phyloP scores from a whole-genome alignment of 2,113 vertebrate genomes.

The Perccottus glenii region DNA sequence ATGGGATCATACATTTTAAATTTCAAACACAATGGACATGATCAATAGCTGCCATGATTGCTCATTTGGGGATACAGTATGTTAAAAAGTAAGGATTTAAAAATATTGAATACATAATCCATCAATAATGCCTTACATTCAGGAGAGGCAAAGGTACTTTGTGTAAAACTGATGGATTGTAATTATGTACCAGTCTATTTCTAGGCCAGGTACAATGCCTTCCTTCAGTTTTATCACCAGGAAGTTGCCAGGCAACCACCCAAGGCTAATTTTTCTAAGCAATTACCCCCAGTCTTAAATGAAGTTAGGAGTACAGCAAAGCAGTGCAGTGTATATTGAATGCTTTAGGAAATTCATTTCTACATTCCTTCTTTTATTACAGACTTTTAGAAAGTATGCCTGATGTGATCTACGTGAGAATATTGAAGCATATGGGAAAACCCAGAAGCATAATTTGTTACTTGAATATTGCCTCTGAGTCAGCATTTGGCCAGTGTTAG shows the following conservation, averaged over 20 bases:
- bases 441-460: background rate
- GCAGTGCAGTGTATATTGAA: background rate
- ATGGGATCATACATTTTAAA: no score
- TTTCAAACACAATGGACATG: no score
- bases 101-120: background rate
- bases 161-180: background rate
- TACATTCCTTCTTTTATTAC: conserved; percentile 2
- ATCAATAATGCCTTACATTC: no score
- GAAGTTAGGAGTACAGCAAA: background rate
- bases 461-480: conserved; percentile 5
- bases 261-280: background rate
- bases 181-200: conserved; percentile 6
- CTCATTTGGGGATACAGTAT: no score
- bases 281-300: background rate
- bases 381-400: background rate
- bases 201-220: conserved; percentile 2
- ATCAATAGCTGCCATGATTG: no score
- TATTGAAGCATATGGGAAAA: conserved; percentile 16
- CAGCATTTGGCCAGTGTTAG: background rate
- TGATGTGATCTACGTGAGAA: background rate
- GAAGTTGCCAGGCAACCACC: conserved; percentile 2
- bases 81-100: background rate
- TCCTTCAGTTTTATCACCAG: background rate
- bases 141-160: background rate
- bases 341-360: background rate